A percentile compares a stretch with the other conserved stretches of the same genome.
Evolutionary conservation across 2,113 vertebrate species (phyloP).

Genomic region (Heterotis niloticus): DNA sequence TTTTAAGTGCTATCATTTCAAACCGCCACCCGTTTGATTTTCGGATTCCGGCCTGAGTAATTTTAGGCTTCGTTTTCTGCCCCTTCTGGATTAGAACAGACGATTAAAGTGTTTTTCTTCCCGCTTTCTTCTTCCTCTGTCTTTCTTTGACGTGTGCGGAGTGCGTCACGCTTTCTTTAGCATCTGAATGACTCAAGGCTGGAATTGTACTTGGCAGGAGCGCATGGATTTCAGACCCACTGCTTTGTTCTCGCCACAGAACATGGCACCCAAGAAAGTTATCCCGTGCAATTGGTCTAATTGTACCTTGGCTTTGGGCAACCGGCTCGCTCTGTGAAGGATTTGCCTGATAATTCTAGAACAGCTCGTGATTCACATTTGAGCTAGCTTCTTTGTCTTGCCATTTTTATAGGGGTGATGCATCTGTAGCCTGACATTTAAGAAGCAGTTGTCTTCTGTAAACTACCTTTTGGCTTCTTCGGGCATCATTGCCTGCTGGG

Average conservation of each 20-base stretch:
- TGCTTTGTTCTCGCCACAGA: constrained; percentile 1
- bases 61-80: constrained; percentile 65
- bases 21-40: constrained; percentile 64
- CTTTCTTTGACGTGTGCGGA: constrained; percentile 36
- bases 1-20: constrained; percentile 70
- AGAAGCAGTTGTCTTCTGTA: constrained; percentile 6
- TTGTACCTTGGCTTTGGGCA: constrained; percentile 6
- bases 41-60: constrained; percentile 66
- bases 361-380: constrained; percentile 8
- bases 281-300: neutral
- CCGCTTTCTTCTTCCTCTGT: constrained; percentile 40
- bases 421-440: neutral
- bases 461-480: constrained; percentile 2
- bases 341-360: constrained; percentile 13
- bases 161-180: constrained; percentile 33
- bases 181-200: constrained; percentile 28
- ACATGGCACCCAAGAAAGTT: constrained; percentile 15
- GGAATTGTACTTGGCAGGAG: constrained; percentile 25
- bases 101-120: constrained; percentile 60
- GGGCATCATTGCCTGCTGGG: constrained; percentile 22
- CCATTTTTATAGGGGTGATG: neutral
- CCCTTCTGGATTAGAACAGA: constrained; percentile 62
- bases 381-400: constrained; percentile 5
- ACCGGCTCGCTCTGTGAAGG: neutral
- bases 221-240: neutral